Evolutionary conservation across 2,888 invertebrate genomes (phyloP).

Genomic region (Flexamia atlantica): DNA sequence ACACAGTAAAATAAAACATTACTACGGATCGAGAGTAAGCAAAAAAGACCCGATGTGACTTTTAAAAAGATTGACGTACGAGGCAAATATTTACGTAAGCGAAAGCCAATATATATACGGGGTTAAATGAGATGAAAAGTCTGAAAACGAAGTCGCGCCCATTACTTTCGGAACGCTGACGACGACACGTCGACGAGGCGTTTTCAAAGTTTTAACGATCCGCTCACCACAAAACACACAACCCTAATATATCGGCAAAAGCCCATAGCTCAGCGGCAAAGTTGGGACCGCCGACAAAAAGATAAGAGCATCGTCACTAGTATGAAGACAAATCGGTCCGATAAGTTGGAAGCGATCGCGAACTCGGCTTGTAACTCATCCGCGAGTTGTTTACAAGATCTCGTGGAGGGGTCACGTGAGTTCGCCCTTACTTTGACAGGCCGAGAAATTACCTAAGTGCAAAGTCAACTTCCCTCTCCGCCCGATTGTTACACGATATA

Average conservation of each 20-base stretch:
- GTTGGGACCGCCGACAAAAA: constrained; percentile 41
- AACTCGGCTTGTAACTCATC: constrained; percentile 30
- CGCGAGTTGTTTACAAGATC: constrained; percentile 44
- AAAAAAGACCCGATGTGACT: too few species aligned
- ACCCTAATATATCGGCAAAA: constrained; percentile 26
- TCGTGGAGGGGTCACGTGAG: neutral
- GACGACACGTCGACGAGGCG: neutral
- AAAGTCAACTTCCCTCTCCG: constrained; percentile 54
- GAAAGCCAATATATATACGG: constrained; percentile 16
- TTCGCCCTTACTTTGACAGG: constrained; percentile 28
- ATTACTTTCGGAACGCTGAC: constrained; percentile 16
- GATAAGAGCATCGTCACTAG: constrained; percentile 1
- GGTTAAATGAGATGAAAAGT: constrained; percentile 19
- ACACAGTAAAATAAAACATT: too few species aligned
- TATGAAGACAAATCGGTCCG: constrained; percentile 46
- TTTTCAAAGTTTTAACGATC: constrained; percentile 26
- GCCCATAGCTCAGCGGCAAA: constrained; percentile 42
- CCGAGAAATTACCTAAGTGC: constrained; percentile 59
- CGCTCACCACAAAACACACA: constrained; percentile 21
- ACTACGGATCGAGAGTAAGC: too few species aligned
- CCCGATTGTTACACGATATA: constrained; percentile 39
- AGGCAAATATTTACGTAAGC: constrained; percentile 3
- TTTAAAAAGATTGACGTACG: neutral
- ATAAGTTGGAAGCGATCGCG: constrained; percentile 47
- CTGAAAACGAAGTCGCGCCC: constrained; percentile 14